Conservation (phyloP, 2,888 invertebrate species). For the Amphipyra berbera region DNA sequence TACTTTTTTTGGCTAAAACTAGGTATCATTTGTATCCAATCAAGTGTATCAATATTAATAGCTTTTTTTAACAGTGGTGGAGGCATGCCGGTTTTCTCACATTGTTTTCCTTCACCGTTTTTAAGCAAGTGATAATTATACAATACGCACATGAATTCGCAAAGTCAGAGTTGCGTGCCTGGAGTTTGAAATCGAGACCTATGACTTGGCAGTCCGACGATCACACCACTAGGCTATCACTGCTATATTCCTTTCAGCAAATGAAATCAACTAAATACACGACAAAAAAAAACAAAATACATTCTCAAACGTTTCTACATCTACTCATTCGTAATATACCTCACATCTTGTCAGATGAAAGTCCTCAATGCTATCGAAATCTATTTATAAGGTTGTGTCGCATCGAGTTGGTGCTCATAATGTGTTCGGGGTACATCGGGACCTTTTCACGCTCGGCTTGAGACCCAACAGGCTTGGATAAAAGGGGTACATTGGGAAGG, state of each 20-base stretch:
- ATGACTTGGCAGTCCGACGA: no score
- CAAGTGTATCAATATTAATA: no score
- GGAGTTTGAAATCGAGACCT: no score
- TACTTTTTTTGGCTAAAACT: no score
- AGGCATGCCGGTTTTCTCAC: no score
- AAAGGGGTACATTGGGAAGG: constrained; percentile 51
- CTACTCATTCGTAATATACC: constrained; percentile 30
- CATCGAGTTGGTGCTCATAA: constrained; percentile 57
- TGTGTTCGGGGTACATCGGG: constrained; percentile 62
- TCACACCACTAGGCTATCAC: no score
- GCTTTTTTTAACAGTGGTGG: no score
- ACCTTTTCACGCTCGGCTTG: constrained; percentile 79
- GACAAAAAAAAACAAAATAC: constrained; percentile 31
- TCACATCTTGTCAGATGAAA: constrained; percentile 51
- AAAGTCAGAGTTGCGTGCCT: no score
- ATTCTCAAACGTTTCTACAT: constrained; percentile 31
- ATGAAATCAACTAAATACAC: constrained; percentile 41
- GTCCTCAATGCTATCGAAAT: constrained; percentile 57
- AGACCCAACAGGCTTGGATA: constrained; percentile 69
- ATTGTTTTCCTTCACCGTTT: no score
- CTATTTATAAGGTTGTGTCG: constrained; percentile 59
- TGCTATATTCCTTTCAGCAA: constrained; percentile 5
- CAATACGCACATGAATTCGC: no score
- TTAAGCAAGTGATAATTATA: no score
- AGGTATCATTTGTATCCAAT: no score